phyloP scores from a whole-genome alignment of 2,797 vertebrate genomes.

The Neosilurus hyrtlii region DNA sequence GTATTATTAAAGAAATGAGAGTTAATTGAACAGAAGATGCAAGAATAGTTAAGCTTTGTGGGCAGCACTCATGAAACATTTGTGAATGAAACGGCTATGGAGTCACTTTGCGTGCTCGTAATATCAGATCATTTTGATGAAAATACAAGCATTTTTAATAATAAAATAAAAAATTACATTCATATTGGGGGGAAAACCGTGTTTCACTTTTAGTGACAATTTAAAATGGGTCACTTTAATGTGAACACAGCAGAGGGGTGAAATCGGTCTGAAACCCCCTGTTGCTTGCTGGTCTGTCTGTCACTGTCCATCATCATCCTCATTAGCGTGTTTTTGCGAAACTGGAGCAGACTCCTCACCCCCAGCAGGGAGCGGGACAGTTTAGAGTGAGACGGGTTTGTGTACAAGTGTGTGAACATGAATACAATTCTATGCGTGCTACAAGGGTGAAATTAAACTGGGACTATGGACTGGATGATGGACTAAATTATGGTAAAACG shows the following conservation, averaged over 20 bases:
- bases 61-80: too few species aligned
- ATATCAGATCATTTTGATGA: not conserved
- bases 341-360: conserved; percentile 62
- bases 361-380: conserved; percentile 60
- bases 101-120: not conserved
- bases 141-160: not conserved
- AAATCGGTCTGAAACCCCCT: conserved; percentile 61
- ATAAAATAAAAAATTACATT: not conserved
- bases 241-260: conserved; percentile 29
- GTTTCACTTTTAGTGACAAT: not conserved
- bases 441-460: conserved; percentile 9
- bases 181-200: too few species aligned
- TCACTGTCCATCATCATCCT: conserved; percentile 78
- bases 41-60: conserved; percentile 38
- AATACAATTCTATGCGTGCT: not conserved
- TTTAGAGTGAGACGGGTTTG: conserved; percentile 45
- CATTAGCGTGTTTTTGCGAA: conserved; percentile 72
- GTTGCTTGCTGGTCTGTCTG: conserved; percentile 69
- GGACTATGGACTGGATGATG: not conserved
- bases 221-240: conserved; percentile 60
- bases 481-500: not conserved
- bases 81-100: not conserved
- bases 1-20: not conserved
- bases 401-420: conserved; percentile 6
- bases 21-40: conserved; percentile 23